Conservation (phyloP, 2,888 invertebrate genomes). For the Tiliacea citrago region DNA sequence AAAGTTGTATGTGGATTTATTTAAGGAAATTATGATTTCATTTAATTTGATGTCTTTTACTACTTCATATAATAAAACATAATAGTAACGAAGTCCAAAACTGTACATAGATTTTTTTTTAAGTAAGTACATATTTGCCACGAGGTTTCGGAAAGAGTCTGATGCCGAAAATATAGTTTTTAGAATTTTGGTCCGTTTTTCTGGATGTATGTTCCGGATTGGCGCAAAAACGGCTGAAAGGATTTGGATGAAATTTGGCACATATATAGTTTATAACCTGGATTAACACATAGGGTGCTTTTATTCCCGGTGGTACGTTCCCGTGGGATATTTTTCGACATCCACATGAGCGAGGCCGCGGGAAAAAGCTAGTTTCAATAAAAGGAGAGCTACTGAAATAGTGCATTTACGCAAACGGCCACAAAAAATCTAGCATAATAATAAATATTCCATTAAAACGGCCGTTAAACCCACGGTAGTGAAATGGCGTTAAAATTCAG, state of each 20-base stretch:
- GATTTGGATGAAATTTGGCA: too few species aligned
- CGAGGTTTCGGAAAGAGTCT: too few species aligned
- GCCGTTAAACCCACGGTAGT: constrained; percentile 71
- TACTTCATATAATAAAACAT: background rate
- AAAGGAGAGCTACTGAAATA: constrained; percentile 26
- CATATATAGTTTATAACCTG: too few species aligned
- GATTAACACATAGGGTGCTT: too few species aligned
- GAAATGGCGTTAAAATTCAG: constrained; percentile 76
- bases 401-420: constrained; percentile 53
- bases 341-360: background rate
- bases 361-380: background rate
- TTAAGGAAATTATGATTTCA: too few species aligned
- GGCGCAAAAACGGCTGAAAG: too few species aligned
- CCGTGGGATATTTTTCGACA: background rate
- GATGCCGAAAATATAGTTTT: too few species aligned
- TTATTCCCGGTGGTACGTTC: background rate
- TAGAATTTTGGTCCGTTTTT: too few species aligned
- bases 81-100: background rate
- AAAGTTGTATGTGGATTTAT: too few species aligned
- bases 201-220: background rate
- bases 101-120: background rate
- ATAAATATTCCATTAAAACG: constrained; percentile 72
- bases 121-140: too few species aligned
- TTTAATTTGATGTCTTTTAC: too few species aligned
- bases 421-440: constrained; percentile 63